Evolutionary conservation across 2,888 invertebrate species (phyloP).

Genomic region (Thymelicus sylvestris): DNA sequence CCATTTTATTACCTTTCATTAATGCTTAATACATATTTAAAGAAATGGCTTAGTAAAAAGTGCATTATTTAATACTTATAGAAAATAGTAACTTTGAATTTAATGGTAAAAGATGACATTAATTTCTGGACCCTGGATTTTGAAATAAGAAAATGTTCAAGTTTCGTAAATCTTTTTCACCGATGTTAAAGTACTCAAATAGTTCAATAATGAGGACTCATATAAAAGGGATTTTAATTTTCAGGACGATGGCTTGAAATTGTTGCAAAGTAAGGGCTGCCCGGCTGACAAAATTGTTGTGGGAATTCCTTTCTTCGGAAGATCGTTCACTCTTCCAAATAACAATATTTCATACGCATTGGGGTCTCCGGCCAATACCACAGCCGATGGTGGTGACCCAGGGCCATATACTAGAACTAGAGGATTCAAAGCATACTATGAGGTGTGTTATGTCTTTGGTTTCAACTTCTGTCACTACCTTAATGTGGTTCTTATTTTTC

Average conservation of each 20-base stretch:
- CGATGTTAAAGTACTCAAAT: too few relatives aligned
- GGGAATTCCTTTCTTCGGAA: not conserved
- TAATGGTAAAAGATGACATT: too few relatives aligned
- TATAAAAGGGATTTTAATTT: not conserved
- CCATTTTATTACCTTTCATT: not conserved
- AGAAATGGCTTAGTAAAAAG: too few relatives aligned
- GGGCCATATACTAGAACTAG: not conserved
- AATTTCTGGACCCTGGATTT: too few relatives aligned
- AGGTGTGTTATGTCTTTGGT: not conserved
- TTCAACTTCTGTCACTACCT: not conserved
- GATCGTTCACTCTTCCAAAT: slow-evolving; percentile 61
- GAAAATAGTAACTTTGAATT: too few relatives aligned
- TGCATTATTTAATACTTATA: too few relatives aligned
- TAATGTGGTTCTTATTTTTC: not conserved
- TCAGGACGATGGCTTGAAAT: not conserved
- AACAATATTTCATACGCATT: not conserved
- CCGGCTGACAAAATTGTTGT: slow-evolving; percentile 2
- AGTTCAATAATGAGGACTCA: too few relatives aligned
- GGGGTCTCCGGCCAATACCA: not conserved
- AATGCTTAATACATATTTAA: too few relatives aligned
- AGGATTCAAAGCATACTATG: slow-evolving; percentile 53
- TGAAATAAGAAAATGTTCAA: too few relatives aligned
- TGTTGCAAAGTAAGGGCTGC: not conserved
- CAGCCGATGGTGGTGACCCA: not conserved
- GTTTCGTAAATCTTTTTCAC: too few relatives aligned